These are phyloP conservation scores for Halcyon malimbica DNA, from an alignment of 2,113 vertebrate genomes.

Conservation along the genomic window DNA sequence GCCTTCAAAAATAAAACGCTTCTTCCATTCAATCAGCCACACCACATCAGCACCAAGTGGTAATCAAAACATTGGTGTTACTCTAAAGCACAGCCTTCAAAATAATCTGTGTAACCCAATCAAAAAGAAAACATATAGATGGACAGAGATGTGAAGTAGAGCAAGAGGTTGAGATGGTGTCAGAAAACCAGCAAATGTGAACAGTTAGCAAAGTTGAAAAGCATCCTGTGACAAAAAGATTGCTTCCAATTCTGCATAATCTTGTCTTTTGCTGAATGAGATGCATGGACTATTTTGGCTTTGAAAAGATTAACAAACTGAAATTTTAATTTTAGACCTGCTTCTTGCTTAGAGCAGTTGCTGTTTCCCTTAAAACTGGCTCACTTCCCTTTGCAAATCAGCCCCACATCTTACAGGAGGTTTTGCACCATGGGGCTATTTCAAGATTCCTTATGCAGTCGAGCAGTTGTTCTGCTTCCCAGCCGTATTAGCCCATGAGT, in stretches of 20 bases:
- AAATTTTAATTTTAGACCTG: slow-evolving; percentile 10
- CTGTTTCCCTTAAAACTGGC: not conserved
- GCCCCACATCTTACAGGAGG: not conserved
- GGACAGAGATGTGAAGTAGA: not conserved
- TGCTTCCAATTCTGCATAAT: not conserved
- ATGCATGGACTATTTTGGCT: not conserved
- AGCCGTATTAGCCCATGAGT: not conserved
- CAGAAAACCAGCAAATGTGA: not conserved
- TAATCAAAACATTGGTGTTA: not conserved
- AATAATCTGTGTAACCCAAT: not conserved
- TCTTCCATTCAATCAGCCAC: not conserved
- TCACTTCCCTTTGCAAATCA: not conserved
- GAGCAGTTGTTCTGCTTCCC: not conserved
- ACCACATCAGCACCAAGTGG: not conserved
- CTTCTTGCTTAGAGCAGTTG: not conserved
- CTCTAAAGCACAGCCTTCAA: slow-evolving; percentile 21
- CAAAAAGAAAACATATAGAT: not conserved
- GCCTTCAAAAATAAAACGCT: not conserved
- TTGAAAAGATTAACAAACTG: not conserved
- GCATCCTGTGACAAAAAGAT: not conserved
- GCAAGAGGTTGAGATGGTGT: not conserved
- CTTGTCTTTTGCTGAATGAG: not conserved
- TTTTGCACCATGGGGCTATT: not conserved
- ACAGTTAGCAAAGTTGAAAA: not conserved
- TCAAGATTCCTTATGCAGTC: not conserved